Evolutionary conservation across 2,113 vertebrate genomes (phyloP).

Genomic region (Melanocharis versteri): DNA sequence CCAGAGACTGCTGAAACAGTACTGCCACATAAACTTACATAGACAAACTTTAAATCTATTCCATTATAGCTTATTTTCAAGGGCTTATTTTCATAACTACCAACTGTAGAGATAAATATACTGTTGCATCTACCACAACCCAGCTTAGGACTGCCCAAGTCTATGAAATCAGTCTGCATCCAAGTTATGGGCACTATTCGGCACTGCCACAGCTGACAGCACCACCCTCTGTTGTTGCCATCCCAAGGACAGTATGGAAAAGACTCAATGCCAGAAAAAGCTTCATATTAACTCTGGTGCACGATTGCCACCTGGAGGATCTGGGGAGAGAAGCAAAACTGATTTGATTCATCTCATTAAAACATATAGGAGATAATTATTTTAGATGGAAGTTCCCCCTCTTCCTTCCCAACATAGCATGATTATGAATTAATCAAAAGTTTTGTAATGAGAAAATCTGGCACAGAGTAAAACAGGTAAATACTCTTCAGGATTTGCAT

Average conservation of each 20-base stretch:
- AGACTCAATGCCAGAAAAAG: background rate
- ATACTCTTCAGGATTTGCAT: background rate
- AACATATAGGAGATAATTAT: fast-evolving
- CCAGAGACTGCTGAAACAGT: background rate
- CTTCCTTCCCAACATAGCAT: background rate
- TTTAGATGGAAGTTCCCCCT: background rate
- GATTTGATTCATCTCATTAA: background rate
- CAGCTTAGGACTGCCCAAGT: background rate
- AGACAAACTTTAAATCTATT: background rate
- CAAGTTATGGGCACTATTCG: background rate
- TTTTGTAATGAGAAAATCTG: background rate
- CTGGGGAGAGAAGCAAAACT: background rate
- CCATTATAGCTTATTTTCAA: background rate
- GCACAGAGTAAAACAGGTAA: background rate
- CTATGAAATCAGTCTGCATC: background rate
- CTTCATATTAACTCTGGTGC: background rate
- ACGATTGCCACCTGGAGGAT: slow-evolving; percentile 65
- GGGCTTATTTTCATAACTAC: background rate
- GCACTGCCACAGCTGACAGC: background rate
- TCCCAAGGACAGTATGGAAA: background rate
- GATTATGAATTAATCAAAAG: background rate
- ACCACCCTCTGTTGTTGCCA: background rate
- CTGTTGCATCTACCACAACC: background rate
- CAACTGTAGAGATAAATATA: background rate
- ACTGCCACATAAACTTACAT: background rate